Percentiles rank a stretch among this genome's conserved stretches.
phyloP scores from a whole-genome alignment of 2,888 invertebrate species.

The Cylloceria caligata region DNA sequence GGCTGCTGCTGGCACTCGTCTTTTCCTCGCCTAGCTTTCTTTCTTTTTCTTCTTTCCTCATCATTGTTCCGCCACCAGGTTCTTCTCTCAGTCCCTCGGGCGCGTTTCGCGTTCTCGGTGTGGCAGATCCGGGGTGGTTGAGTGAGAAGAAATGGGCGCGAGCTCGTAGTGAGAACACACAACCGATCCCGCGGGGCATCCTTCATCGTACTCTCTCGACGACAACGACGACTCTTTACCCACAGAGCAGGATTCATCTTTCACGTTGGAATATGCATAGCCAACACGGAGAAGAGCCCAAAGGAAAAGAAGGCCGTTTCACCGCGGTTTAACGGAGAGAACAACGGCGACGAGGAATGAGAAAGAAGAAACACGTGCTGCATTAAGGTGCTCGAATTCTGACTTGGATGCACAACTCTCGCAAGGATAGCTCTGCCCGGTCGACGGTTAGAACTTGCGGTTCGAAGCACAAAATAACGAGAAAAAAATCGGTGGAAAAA shows the following conservation, averaged over 20 bases:
- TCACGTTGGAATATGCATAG: slow-evolving; percentile 45
- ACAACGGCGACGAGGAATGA: slow-evolving; percentile 37
- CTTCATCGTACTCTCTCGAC: slow-evolving; percentile 54
- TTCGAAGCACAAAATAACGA: slow-evolving; percentile 40
- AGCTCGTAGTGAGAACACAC: slow-evolving; percentile 51
- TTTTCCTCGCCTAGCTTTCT: slow-evolving; percentile 39
- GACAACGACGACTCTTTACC: slow-evolving; percentile 37
- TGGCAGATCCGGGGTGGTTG: slow-evolving; percentile 53
- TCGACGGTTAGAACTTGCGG: slow-evolving; percentile 52
- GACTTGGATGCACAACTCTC: slow-evolving; percentile 52
- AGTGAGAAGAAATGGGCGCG: slow-evolving; percentile 51
- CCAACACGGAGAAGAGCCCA: slow-evolving; percentile 27
- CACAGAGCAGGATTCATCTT: slow-evolving; percentile 58
- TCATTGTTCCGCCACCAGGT: slow-evolving; percentile 64
- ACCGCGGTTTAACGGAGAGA: slow-evolving; percentile 40
- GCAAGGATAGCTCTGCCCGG: slow-evolving; percentile 40
- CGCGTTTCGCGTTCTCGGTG: slow-evolving; percentile 63
- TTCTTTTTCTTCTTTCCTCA: slow-evolving; percentile 58
- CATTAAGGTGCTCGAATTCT: slow-evolving; percentile 43
- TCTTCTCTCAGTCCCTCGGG: slow-evolving; percentile 57
- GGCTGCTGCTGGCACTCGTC: slow-evolving; percentile 68
- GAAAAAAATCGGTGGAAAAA: slow-evolving; percentile 9
- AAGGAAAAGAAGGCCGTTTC: slow-evolving; percentile 45
- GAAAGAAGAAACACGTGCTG: slow-evolving; percentile 26
- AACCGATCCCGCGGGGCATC: slow-evolving; percentile 63